These are phyloP conservation scores for Steinernema carpocapsae DNA, from an alignment of 2,888 invertebrate genomes.

Conservation along the genomic window DNA sequence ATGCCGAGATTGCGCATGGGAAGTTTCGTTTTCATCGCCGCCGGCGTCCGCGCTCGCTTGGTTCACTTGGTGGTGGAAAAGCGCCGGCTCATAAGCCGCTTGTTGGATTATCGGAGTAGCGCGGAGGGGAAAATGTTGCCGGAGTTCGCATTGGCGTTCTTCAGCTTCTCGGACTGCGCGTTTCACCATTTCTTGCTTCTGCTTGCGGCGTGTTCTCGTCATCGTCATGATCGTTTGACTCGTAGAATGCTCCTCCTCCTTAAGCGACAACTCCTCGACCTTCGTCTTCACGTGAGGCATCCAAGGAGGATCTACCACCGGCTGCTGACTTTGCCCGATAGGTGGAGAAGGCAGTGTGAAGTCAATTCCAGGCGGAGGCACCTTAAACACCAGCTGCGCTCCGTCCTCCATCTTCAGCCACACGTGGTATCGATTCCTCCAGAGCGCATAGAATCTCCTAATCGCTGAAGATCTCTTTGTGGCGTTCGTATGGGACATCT, in stretches of 20 bases:
- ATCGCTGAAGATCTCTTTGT: constrained; percentile 83
- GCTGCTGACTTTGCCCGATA: constrained; percentile 81
- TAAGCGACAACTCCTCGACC: constrained; percentile 96
- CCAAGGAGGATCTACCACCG: constrained; percentile 88
- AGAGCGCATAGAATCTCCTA: constrained; percentile 85
- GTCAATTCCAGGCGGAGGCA: constrained; percentile 97
- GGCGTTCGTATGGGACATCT: constrained; percentile 84
- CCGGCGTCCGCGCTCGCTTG: constrained; percentile 28
- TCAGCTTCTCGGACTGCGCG: constrained; percentile 92
- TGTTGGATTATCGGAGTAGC: constrained; percentile 87
- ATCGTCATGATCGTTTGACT: constrained; percentile 81
- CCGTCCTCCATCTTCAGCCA: constrained; percentile 99
- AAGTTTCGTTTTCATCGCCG: constrained; percentile 33
- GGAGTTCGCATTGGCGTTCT: constrained; percentile 76
- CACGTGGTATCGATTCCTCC: constrained; percentile 95
- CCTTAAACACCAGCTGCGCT: constrained; percentile 92
- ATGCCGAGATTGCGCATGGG: constrained; percentile 71
- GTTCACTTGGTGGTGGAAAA: constrained; percentile 76
- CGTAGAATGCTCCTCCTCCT: constrained; percentile 81
- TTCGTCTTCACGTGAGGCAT: constrained; percentile 96
- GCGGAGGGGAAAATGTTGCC: constrained; percentile 47
- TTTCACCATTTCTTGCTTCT: constrained; percentile 96
- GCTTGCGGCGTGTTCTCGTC: constrained; percentile 96
- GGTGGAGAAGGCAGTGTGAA: constrained; percentile 98
- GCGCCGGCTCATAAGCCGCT: constrained; percentile 92